A percentile compares a stretch with the other conserved stretches of the same genome.
Evolutionary conservation across 2,113 vertebrate genomes (phyloP).

Genomic region (Scolopax mira): DNA sequence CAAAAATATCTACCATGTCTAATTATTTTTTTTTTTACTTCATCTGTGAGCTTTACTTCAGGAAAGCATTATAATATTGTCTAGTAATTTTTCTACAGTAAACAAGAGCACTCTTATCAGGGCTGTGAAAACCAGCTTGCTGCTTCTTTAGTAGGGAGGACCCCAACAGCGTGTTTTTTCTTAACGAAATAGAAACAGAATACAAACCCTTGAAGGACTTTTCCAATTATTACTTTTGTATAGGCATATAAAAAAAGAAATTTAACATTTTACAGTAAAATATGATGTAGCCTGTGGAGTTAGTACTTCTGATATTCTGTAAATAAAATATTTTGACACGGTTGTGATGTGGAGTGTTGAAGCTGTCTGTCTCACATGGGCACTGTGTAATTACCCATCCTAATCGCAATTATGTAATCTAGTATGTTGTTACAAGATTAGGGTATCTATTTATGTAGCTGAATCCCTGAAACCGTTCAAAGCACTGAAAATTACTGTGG

Average conservation of each 20-base stretch:
- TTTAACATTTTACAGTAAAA: neutral
- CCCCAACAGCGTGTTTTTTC: neutral
- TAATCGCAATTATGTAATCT: conserved; percentile 62
- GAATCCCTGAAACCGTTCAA: conserved; percentile 40
- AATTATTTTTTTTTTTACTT: neutral
- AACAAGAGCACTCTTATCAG: neutral
- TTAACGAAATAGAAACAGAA: neutral
- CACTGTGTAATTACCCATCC: conserved; percentile 57
- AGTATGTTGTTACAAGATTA: conserved; percentile 47
- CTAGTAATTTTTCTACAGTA: neutral
- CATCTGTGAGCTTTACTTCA: neutral
- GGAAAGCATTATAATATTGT: neutral
- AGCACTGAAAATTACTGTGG: neutral
- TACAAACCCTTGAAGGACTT: neutral
- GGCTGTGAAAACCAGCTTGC: neutral
- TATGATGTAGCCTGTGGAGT: neutral
- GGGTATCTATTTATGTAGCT: conserved; percentile 39
- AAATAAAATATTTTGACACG: conserved; percentile 64
- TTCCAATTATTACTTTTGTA: conserved; percentile 8
- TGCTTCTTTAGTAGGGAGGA: neutral
- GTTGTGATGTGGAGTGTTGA: neutral
- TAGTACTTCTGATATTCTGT: conserved; percentile 14
- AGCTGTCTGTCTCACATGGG: conserved; percentile 50
- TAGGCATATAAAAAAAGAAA: neutral
- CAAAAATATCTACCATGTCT: conserved; percentile 9